Evolutionary conservation across 2,888 invertebrate species (phyloP).

Genomic region (Trichopria drosophilae): DNA sequence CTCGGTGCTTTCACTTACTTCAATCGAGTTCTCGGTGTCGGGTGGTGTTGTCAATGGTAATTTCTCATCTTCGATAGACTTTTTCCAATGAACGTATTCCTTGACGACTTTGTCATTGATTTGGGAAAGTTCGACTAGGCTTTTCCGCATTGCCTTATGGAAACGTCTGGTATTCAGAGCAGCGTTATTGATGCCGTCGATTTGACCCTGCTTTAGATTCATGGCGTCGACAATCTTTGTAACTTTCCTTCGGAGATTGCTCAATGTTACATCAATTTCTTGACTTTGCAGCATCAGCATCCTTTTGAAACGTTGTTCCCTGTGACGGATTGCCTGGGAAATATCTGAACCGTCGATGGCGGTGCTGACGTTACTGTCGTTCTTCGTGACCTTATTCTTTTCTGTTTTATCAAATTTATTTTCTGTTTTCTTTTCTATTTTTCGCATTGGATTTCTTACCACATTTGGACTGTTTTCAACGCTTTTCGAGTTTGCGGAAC

Average conservation of each 20-base stretch:
- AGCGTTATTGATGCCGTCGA: conserved; percentile 30
- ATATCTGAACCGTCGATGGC: conserved; percentile 5
- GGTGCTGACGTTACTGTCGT: conserved; percentile 13
- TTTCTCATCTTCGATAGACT: too few relatives aligned
- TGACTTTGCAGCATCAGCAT: conserved; percentile 39
- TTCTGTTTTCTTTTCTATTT: not conserved
- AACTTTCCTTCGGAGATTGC: conserved; percentile 37
- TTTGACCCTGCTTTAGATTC: conserved; percentile 18
- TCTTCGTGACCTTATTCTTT: not conserved
- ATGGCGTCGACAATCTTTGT: conserved; percentile 28
- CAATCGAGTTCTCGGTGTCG: too few relatives aligned
- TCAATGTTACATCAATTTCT: conserved; percentile 43
- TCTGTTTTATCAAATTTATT: not conserved
- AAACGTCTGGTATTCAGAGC: conserved; percentile 35
- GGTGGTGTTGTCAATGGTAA: too few relatives aligned
- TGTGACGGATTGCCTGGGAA: conserved; percentile 14
- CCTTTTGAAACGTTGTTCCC: conserved; percentile 32
- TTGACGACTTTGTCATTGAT: conserved; percentile 47
- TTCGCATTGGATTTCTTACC: conserved; percentile 2
- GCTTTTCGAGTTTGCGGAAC: not conserved
- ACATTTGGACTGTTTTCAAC: not conserved
- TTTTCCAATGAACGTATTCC: conserved; percentile 42
- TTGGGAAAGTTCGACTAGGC: conserved; percentile 41
- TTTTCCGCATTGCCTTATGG: conserved; percentile 40
- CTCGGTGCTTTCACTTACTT: too few relatives aligned